Conservation (phyloP, 2,113 vertebrate genomes). For the Tetrax tetrax region DNA sequence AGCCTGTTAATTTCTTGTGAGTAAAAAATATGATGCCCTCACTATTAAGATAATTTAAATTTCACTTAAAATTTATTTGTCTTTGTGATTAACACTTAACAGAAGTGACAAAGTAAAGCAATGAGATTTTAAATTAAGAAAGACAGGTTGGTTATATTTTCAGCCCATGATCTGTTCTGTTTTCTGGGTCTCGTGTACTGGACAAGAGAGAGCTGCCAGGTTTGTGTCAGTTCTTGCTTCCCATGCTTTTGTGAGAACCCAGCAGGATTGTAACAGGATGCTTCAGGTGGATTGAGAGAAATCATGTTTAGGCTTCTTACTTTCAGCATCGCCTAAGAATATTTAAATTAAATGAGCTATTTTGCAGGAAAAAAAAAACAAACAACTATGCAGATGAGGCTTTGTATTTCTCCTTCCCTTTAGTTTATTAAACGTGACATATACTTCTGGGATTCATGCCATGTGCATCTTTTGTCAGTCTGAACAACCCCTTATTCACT, state of each 20-base stretch:
- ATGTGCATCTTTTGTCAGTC: background rate
- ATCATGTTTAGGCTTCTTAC: background rate
- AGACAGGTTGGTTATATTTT: background rate
- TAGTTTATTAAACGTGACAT: background rate
- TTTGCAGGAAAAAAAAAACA: background rate
- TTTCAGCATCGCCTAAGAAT: background rate
- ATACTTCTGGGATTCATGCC: background rate
- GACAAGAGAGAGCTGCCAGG: background rate
- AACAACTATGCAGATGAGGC: background rate
- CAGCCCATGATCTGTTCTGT: background rate
- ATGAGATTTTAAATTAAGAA: background rate
- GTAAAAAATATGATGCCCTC: background rate
- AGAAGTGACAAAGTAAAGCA: background rate
- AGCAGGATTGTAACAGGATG: background rate
- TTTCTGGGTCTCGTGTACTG: accelerated
- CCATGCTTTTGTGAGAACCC: background rate
- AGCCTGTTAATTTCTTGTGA: background rate
- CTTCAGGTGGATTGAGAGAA: background rate
- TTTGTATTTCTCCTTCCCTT: background rate
- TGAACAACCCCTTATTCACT: background rate
- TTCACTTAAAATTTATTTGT: background rate
- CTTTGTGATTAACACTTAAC: background rate
- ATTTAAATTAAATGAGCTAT: background rate
- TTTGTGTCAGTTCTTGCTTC: background rate
- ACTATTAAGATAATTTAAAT: background rate